These are phyloP conservation scores for Agonum fuliginosum DNA, from an alignment of 2,888 invertebrate genomes.

Conservation along the genomic window DNA sequence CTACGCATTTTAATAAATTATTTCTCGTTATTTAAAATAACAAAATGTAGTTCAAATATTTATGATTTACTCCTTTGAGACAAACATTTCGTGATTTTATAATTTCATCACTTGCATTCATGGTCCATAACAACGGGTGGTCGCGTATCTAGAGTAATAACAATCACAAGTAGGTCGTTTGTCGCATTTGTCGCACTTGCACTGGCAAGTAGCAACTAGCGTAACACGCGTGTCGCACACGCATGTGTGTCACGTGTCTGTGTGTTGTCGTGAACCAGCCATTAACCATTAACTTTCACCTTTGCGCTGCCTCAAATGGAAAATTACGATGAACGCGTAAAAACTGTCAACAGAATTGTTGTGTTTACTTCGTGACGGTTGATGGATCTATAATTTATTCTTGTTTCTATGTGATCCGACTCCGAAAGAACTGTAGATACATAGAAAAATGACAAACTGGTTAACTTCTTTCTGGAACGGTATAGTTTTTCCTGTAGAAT, in stretches of 20 bases:
- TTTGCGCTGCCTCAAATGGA: slow-evolving; percentile 14
- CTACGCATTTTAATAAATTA: too few species aligned
- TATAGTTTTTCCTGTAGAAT: too few species aligned
- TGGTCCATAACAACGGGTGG: background rate
- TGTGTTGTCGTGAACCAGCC: background rate
- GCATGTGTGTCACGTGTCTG: background rate
- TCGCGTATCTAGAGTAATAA: slow-evolving; percentile 28
- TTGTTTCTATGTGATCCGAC: background rate
- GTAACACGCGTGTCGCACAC: background rate
- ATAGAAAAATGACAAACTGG: too few species aligned
- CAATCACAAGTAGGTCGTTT: slow-evolving; percentile 43
- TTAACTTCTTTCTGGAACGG: too few species aligned
- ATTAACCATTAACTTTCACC: background rate
- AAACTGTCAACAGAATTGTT: background rate
- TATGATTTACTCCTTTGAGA: too few species aligned
- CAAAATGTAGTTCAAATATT: too few species aligned
- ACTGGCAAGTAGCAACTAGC: background rate
- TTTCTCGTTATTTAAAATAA: too few species aligned
- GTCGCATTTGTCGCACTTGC: slow-evolving; percentile 16
- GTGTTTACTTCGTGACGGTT: background rate
- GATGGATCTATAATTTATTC: background rate
- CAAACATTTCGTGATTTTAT: too few species aligned
- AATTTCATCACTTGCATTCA: too few species aligned
- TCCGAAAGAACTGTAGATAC: too few species aligned
- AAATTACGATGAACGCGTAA: background rate